These are phyloP conservation scores for Scatophagus argus DNA, from an alignment of 2,113 vertebrate genomes.

Conservation along the genomic window DNA sequence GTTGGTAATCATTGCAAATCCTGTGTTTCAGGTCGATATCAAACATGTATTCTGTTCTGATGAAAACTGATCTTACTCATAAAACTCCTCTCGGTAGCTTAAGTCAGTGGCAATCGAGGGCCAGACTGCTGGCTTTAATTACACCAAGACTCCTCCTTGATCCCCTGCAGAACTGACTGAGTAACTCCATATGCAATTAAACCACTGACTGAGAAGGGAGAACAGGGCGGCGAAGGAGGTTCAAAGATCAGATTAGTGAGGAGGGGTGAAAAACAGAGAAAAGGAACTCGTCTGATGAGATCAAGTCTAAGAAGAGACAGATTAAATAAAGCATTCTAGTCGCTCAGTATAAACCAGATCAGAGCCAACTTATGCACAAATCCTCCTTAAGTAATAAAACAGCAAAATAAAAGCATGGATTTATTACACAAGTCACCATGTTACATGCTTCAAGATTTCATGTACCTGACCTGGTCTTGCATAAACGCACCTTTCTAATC, in stretches of 20 bases:
- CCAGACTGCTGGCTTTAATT: constrained; percentile 19
- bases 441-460: not conserved
- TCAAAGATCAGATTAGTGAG: constrained; percentile 13
- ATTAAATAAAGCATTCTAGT: not conserved
- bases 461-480: not conserved
- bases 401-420: not conserved
- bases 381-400: not conserved
- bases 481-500: constrained; percentile 2
- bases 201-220: constrained; percentile 14
- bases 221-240: not conserved
- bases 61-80: not conserved
- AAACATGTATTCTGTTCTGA: too few relatives aligned
- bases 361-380: not conserved
- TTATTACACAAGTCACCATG: not conserved
- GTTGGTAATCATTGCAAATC: too few relatives aligned
- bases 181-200: constrained; percentile 14
- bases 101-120: not conserved
- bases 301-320: not conserved
- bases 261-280: not conserved
- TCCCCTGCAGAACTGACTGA: not conserved
- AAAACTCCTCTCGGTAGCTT: not conserved
- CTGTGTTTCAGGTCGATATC: too few relatives aligned
- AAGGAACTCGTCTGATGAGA: not conserved
- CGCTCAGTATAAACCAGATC: not conserved
- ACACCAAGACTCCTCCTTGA: not conserved